Conservation (phyloP, 2,113 vertebrate genomes). For the Pongo abelii region DNA sequence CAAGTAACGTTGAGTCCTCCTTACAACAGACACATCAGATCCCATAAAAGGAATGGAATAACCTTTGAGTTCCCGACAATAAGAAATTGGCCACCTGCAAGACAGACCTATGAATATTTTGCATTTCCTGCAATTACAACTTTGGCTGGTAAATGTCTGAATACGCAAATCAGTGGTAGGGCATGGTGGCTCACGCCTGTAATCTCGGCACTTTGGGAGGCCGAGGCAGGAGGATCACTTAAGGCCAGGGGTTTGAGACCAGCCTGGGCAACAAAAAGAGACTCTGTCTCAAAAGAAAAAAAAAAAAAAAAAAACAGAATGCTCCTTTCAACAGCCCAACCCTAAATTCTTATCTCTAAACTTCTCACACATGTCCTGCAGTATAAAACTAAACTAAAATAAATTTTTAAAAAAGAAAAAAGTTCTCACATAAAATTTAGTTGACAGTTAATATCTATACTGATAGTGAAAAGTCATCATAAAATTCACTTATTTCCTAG, state of each 20-base stretch:
- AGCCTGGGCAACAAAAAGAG: neutral
- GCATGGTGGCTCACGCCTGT: neutral
- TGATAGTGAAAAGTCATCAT: neutral
- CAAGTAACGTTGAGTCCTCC: conserved; percentile 92
- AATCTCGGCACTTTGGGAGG: neutral
- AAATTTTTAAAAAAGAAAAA: no score
- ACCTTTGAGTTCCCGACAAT: conserved; percentile 89
- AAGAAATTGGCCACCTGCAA: conserved; percentile 90
- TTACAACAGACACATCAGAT: conserved; percentile 93
- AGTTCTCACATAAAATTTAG: neutral
- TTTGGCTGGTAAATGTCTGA: neutral
- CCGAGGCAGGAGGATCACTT: neutral
- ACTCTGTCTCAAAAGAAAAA: neutral
- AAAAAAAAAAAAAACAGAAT: neutral
- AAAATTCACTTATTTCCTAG: neutral
- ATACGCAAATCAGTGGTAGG: neutral
- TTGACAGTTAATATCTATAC: conserved; percentile 38
- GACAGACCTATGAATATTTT: neutral
- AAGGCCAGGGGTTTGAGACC: neutral
- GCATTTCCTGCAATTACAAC: neutral
- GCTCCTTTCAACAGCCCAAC: neutral
- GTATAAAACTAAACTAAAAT: no score
- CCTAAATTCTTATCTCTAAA: neutral
- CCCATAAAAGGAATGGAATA: conserved; percentile 94
- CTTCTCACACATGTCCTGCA: neutral